Conservation (phyloP, 2,113 vertebrate genomes). For the Eulacestoma nigropectus region DNA sequence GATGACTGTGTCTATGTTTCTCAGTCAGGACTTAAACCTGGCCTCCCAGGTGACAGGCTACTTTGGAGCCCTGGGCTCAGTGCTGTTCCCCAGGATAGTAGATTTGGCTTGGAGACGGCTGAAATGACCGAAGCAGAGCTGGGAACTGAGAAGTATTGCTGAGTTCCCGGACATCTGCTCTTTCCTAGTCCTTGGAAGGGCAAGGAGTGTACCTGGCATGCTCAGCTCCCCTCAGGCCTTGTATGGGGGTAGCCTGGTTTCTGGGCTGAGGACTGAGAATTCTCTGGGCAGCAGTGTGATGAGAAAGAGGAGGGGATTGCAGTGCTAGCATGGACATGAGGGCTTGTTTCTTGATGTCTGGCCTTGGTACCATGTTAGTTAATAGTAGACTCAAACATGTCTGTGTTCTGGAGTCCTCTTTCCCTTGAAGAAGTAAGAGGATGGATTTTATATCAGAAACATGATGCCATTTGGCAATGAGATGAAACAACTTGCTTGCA, state of each 20-base stretch:
- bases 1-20: not conserved
- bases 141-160: not conserved
- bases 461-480: not conserved
- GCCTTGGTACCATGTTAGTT: not conserved
- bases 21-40: not conserved
- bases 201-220: not conserved
- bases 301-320: not conserved
- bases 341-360: not conserved
- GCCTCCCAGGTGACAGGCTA: not conserved
- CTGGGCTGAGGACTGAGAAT: not conserved
- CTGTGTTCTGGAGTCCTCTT: not conserved
- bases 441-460: not conserved
- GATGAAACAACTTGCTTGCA: not conserved
- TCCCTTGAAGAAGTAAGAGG: not conserved
- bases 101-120: not conserved
- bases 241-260: not conserved
- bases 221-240: not conserved
- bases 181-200: not conserved
- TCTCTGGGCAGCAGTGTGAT: not conserved
- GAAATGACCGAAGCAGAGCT: not conserved
- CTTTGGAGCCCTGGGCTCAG: not conserved
- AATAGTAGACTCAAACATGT: not conserved
- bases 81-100: not conserved
- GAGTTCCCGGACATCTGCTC: not conserved
- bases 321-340: not conserved